A percentile compares a stretch with the other conserved stretches of the same genome.
Conservation (phyloP, 2,888 invertebrate species). For the Cheilosia variabilis region DNA sequence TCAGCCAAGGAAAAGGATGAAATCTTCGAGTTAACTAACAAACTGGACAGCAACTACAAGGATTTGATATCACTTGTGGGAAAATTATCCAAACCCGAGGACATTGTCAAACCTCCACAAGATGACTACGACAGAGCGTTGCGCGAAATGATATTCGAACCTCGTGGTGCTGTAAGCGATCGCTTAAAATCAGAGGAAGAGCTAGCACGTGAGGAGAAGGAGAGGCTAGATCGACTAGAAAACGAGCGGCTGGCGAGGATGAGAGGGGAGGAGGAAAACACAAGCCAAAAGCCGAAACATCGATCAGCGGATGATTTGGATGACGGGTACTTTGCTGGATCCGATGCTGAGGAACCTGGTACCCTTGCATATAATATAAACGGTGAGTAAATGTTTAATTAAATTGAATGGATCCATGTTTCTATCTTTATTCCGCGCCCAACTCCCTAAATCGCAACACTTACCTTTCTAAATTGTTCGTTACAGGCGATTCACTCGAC, state of each 20-base stretch:
- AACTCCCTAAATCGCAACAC: not conserved
- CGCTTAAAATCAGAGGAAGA: conserved; percentile 93
- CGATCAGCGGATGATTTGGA: conserved; percentile 94
- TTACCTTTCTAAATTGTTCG: not conserved
- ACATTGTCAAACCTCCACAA: conserved; percentile 81
- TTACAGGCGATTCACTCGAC: conserved; percentile 68
- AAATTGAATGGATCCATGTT: not conserved
- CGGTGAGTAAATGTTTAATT: conserved; percentile 77
- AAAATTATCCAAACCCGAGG: conserved; percentile 84
- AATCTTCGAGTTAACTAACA: conserved; percentile 90
- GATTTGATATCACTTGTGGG: conserved; percentile 89
- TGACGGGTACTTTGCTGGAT: conserved; percentile 89
- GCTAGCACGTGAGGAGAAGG: conserved; percentile 90
- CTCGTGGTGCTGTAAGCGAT: conserved; percentile 90
- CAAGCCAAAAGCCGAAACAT: conserved; percentile 85
- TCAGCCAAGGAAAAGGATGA: conserved; percentile 93
- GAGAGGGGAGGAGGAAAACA: conserved; percentile 86
- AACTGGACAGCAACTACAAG: conserved; percentile 93
- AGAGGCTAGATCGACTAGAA: conserved; percentile 91
- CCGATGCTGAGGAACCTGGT: conserved; percentile 81
- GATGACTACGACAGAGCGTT: conserved; percentile 93
- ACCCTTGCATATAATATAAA: conserved; percentile 81
- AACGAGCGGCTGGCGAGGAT: conserved; percentile 91
- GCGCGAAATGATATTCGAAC: conserved; percentile 92
- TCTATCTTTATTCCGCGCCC: too few relatives aligned